Conservation (phyloP, 2,113 vertebrate genomes). For the Scopus umbretta region DNA sequence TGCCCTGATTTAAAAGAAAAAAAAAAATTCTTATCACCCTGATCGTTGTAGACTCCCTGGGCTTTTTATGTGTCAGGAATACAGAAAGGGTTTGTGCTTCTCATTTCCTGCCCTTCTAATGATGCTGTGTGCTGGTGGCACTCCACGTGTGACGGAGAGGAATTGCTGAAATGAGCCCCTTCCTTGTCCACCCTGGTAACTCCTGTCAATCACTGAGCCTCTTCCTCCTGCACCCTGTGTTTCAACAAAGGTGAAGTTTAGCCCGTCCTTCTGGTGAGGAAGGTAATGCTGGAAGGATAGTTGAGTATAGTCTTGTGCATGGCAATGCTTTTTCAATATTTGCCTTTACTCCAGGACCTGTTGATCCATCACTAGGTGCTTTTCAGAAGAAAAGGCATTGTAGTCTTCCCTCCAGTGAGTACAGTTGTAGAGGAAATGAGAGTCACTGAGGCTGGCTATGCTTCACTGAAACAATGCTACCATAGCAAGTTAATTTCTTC, state of each 20-base stretch:
- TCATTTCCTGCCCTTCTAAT: neutral
- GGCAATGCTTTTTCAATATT: neutral
- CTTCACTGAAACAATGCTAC: neutral
- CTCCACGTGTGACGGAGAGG: neutral
- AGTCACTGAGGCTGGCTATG: neutral
- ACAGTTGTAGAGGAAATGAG: neutral
- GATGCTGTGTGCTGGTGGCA: neutral
- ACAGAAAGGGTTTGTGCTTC: neutral
- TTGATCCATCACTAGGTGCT: neutral
- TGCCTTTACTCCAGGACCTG: neutral
- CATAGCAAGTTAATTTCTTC: neutral
- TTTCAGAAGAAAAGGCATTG: neutral
- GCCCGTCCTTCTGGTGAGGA: neutral
- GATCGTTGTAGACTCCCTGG: neutral
- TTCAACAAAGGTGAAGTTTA: neutral
- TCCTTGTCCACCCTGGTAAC: neutral
- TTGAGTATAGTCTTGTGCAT: neutral
- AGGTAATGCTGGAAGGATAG: neutral
- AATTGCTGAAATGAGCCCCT: neutral
- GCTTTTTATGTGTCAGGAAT: neutral
- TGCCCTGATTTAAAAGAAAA: neutral
- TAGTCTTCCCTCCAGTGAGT: neutral
- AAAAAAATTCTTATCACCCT: neutral
- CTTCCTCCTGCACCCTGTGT: neutral
- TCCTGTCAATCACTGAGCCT: neutral